Conservation (phyloP, 2,797 vertebrate species). For the Chelidonichthys spinosus region DNA sequence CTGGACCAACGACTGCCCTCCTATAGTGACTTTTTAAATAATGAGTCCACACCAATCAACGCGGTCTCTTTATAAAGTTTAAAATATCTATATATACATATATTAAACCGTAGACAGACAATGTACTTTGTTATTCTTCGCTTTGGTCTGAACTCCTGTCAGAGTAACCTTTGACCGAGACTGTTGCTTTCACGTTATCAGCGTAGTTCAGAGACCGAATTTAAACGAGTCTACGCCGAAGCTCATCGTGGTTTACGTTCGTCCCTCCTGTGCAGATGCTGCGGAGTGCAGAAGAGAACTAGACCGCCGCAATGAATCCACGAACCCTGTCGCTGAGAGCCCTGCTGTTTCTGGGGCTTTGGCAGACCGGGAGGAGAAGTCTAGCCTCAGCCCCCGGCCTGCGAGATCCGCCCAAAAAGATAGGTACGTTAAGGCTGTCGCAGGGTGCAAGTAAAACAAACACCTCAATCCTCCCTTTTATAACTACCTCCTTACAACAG, state of each 20-base stretch:
- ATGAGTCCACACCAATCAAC: slow-evolving; percentile 28
- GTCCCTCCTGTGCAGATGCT: slow-evolving; percentile 51
- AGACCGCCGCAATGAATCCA: slow-evolving; percentile 67
- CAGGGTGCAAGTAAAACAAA: background rate
- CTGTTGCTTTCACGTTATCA: background rate
- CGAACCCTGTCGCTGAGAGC: slow-evolving; percentile 65
- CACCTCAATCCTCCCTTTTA: background rate
- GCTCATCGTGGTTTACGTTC: background rate
- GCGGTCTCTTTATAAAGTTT: background rate
- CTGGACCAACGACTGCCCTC: slow-evolving; percentile 8
- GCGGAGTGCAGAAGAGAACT: background rate
- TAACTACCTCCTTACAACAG: background rate
- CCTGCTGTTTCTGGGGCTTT: slow-evolving; percentile 79
- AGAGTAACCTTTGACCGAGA: slow-evolving; percentile 60
- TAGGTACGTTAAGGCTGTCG: slow-evolving; percentile 68
- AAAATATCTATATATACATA: background rate
- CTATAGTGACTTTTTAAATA: slow-evolving; percentile 20
- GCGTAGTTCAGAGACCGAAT: background rate
- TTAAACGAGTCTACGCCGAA: background rate
- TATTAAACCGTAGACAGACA: background rate
- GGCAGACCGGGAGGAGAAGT: slow-evolving; percentile 68
- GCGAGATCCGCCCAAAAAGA: slow-evolving; percentile 78
- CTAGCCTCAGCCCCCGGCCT: slow-evolving; percentile 74
- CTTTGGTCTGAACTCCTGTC: background rate
- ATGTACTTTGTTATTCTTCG: background rate